These are phyloP conservation scores for Morelia viridis DNA, from an alignment of 2,797 vertebrate species.

Conservation along the genomic window DNA sequence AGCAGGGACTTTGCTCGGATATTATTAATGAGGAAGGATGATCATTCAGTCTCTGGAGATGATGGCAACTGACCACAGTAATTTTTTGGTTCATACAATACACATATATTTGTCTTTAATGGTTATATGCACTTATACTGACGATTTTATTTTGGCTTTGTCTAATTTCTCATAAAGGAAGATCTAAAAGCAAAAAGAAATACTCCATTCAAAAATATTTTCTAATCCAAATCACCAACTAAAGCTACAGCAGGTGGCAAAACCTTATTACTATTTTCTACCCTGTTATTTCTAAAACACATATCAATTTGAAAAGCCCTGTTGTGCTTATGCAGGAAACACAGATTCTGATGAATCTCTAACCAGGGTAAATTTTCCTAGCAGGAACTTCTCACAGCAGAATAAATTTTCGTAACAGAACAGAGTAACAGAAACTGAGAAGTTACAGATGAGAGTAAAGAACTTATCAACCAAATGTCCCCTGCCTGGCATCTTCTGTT, in stretches of 20 bases:
- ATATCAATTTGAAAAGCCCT: background rate
- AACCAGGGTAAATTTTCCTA: background rate
- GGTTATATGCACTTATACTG: background rate
- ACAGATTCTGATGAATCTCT: background rate
- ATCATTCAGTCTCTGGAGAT: background rate
- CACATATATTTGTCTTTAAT: background rate
- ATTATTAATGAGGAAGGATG: background rate
- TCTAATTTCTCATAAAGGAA: background rate
- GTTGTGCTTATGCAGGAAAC: background rate
- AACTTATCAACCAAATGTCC: background rate
- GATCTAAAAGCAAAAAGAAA: background rate
- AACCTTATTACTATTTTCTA: background rate
- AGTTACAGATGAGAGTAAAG: background rate
- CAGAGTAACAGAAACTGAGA: background rate
- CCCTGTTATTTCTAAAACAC: background rate
- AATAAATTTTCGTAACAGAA: background rate
- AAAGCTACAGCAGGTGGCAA: background rate
- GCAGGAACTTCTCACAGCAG: background rate
- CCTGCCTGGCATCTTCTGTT: background rate
- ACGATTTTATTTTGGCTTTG: background rate
- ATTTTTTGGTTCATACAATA: background rate
- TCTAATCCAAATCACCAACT: background rate
- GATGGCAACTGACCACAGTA: background rate
- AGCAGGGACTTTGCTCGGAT: background rate
- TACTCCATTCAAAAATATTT: background rate